Evolutionary conservation across 1,140 invertebrate species (phyloP), one percentile per base, ranked within the genome.

Genomic region (Sogatella furcifera): DNA sequence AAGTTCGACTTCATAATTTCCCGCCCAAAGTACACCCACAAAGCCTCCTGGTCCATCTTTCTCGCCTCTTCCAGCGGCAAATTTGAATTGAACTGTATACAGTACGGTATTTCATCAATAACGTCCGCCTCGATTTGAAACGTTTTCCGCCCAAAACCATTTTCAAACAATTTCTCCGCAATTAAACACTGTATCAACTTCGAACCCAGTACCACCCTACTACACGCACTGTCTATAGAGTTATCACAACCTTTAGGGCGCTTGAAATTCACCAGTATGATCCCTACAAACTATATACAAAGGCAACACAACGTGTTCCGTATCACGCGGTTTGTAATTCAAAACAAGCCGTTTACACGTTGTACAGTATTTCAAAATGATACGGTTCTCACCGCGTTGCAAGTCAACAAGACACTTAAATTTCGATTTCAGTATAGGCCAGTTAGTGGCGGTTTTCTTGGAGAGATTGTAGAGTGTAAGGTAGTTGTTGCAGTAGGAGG

Each of bases 81-180:
- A 55, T 78, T 78, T 68, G 86, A 87, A 64, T 80, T 78, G 76
- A 88, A 90, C 62, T 84, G 75, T 64, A 82, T 78, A 75, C 82
- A 85, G 70, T 80, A 76, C 15, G 78, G 73, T 67, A 78, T 76
- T 67, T 79, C 42, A 13, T 57, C 13, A 38, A 80, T 76, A 2
- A 83, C 69, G 68, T 85, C 81, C 55, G 80, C 73, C 67, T 85
- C 83, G 13, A 96, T 68, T 67, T 86, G 81, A 72, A 96, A 97
- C 1, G 91, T 91, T 75, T 88, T 86, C 57, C 86, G 78, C 4
- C 81, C 82, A 52, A 89, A 82, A 17, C 87, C 88, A 57, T 86
- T 82, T 69, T 94, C 89, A 58, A 80, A 78, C n/a, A 97, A 73
- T 70, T 93, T 95, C 71, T 95, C 90, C 0, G 90, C 90, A 62